phyloP scores from a whole-genome alignment of 1,140 invertebrate species.

The Sitodiplosis mosellana region DNA sequence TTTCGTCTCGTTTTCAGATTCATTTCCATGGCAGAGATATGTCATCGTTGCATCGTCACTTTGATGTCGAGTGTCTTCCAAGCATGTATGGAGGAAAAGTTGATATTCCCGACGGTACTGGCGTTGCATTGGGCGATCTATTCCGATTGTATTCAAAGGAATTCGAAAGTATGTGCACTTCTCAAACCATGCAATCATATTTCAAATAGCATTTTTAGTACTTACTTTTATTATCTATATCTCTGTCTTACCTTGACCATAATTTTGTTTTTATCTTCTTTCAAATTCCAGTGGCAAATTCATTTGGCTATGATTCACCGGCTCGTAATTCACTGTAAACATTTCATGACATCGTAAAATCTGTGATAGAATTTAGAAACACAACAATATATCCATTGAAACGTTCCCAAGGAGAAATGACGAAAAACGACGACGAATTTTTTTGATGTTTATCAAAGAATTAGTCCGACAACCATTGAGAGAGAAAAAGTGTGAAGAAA shows the following conservation, averaged over 20 bases:
- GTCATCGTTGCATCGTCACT: constrained; percentile 37
- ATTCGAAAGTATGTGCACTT: constrained; percentile 29
- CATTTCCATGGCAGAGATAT: constrained; percentile 56
- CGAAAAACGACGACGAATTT: too few relatives aligned
- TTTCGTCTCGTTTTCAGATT: constrained; percentile 36
- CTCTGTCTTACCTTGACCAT: not conserved
- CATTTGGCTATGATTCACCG: constrained; percentile 12
- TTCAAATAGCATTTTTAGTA: too few relatives aligned
- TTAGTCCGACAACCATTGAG: too few relatives aligned
- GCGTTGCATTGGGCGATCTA: constrained; percentile 29
- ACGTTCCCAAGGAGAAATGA: too few relatives aligned
- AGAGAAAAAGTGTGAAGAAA: too few relatives aligned
- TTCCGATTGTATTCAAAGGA: constrained; percentile 31
- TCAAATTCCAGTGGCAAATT: constrained; percentile 16
- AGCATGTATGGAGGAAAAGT: constrained; percentile 46
- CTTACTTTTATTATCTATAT: too few relatives aligned
- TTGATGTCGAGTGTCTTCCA: constrained; percentile 44
- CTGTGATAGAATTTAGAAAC: too few relatives aligned
- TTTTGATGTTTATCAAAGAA: too few relatives aligned
- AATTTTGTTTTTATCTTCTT: not conserved
- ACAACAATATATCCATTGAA: too few relatives aligned
- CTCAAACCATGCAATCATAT: not conserved
- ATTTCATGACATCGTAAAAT: too few relatives aligned
- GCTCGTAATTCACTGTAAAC: too few relatives aligned
- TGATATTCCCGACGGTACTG: constrained; percentile 28